phyloP scores from a whole-genome alignment of 2,888 invertebrate genomes.

The Marronus borbonicus region DNA sequence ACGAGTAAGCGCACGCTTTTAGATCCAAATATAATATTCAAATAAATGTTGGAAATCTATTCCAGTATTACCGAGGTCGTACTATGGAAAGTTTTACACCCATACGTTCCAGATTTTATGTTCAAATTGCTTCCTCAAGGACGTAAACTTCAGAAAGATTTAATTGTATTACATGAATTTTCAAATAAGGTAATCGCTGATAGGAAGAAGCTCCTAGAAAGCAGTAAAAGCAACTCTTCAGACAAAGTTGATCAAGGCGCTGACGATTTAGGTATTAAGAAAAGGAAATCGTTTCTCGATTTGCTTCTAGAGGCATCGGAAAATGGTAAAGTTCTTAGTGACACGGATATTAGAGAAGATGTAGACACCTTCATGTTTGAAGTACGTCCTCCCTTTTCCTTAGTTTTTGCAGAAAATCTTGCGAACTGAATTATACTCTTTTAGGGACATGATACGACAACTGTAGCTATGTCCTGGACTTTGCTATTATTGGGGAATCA shows the following conservation, averaged over 20 bases:
- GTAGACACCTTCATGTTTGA: conserved; percentile 69
- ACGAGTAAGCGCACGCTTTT: conserved; percentile 59
- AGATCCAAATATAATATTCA: neutral
- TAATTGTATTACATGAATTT: conserved; percentile 35
- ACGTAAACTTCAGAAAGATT: conserved; percentile 23
- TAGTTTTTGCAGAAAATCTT: neutral
- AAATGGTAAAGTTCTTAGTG: conserved; percentile 56
- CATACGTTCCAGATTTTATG: conserved; percentile 17
- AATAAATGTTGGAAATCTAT: neutral
- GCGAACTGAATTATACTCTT: conserved; percentile 18
- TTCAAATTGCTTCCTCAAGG: conserved; percentile 19
- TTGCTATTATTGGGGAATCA: conserved; percentile 66
- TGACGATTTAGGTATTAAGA: conserved; percentile 10
- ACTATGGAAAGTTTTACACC: neutral
- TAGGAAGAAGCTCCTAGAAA: conserved; percentile 50
- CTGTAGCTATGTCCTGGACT: conserved; percentile 65
- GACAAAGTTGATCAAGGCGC: neutral
- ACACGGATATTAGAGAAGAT: conserved; percentile 67
- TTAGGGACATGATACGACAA: conserved; percentile 69
- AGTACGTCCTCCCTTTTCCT: neutral
- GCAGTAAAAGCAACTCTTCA: neutral
- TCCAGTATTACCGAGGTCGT: conserved; percentile 5
- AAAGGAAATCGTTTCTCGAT: conserved; percentile 40
- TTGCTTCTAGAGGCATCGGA: conserved; percentile 34
- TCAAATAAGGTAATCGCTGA: conserved; percentile 55